phyloP scores from a whole-genome alignment of 2,888 invertebrate genomes.

The Deladenus siricidicola region DNA sequence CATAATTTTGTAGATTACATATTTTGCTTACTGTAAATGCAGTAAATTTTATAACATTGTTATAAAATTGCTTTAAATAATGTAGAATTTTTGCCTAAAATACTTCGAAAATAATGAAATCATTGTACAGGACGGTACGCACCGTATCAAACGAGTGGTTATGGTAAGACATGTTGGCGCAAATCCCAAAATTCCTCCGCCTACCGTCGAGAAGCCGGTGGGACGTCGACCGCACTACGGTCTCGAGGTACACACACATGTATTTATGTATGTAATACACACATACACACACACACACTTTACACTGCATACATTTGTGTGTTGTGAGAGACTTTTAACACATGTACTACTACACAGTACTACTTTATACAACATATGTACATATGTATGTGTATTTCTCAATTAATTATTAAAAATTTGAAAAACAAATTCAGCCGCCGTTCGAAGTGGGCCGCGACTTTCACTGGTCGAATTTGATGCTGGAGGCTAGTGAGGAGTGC shows the following conservation, averaged over 20 bases:
- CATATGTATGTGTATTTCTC: too few species aligned
- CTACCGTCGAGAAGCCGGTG: background rate
- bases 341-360: too few species aligned
- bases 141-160: background rate
- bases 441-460: constrained; percentile 6
- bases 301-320: too few species aligned
- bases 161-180: constrained; percentile 5
- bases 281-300: too few species aligned
- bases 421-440: constrained; percentile 11
- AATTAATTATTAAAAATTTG: background rate
- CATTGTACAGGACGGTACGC: background rate
- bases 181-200: constrained; percentile 1
- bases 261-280: too few species aligned
- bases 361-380: too few species aligned
- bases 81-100: background rate
- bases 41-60: too few species aligned
- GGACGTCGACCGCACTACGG: background rate
- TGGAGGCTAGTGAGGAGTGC: constrained; percentile 9
- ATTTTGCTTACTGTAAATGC: too few species aligned
- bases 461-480: constrained; percentile 13
- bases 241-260: background rate
- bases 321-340: too few species aligned
- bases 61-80: too few species aligned
- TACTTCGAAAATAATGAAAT: background rate
- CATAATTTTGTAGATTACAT: too few species aligned